Percentiles rank a stretch among this genome's conserved stretches.
Conservation (phyloP, 2,797 vertebrate species). For the Onychomys torridus region DNA sequence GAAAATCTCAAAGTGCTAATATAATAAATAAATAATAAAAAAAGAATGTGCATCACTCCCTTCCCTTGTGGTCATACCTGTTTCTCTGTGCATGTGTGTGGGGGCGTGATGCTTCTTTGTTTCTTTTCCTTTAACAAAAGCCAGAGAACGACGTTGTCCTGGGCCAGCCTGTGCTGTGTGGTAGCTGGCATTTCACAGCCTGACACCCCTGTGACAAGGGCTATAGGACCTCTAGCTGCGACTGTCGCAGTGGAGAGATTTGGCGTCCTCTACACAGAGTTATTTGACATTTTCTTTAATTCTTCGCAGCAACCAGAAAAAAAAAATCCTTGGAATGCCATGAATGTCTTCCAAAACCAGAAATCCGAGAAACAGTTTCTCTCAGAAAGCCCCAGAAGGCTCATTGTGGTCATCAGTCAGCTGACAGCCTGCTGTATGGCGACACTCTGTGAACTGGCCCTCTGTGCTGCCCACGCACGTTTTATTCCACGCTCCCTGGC, state of each 20-base stretch:
- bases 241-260: constrained; percentile 18
- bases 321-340: not conserved
- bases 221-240: not conserved
- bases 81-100: no score
- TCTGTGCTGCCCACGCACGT: not conserved
- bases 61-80: not conserved
- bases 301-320: constrained; percentile 49
- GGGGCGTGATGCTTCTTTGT: not conserved
- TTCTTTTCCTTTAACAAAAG: not conserved
- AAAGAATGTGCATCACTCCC: not conserved
- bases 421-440: not conserved
- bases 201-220: not conserved
- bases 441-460: constrained; percentile 3
- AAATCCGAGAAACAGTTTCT: constrained; percentile 24
- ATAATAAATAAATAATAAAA: not conserved
- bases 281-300: constrained; percentile 67
- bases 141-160: not conserved
- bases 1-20: not conserved
- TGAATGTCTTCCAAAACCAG: constrained; percentile 60
- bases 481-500: not conserved
- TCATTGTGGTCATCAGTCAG: constrained; percentile 14
- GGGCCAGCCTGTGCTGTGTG: not conserved
- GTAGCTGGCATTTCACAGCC: not conserved
- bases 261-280: not conserved
- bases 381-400: constrained; percentile 36